phyloP scores from a whole-genome alignment of 2,797 vertebrate species.

The Galaxias olidus region DNA sequence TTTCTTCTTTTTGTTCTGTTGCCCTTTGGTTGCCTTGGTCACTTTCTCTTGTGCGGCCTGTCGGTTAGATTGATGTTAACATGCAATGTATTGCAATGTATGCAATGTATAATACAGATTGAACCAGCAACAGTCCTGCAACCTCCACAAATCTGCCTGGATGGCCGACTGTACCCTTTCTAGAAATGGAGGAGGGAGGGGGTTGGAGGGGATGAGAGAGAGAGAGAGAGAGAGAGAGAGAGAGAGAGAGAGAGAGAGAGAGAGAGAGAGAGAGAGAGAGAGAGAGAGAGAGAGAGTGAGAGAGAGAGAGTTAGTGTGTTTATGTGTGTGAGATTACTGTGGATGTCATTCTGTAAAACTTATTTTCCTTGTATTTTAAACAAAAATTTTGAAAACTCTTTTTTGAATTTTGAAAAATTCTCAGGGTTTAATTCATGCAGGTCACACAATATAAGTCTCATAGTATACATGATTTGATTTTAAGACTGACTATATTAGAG shows the following conservation, averaged over 20 bases:
- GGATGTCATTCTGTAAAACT: too few relatives aligned
- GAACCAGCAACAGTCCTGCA: conserved; percentile 22
- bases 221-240: not conserved
- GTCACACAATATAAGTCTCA: too few relatives aligned
- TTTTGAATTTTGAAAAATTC: too few relatives aligned
- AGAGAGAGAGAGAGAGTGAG: not conserved
- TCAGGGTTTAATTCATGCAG: too few relatives aligned
- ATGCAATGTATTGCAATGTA: conserved; percentile 25
- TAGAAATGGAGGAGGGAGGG: too few relatives aligned
- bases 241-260: not conserved
- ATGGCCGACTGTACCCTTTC: not conserved
- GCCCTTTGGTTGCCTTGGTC: not conserved
- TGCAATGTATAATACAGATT: conserved; percentile 31
- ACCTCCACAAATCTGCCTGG: conserved; percentile 19
- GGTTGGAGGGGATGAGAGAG: not conserved
- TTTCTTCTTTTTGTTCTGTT: not conserved
- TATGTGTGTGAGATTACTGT: too few relatives aligned
- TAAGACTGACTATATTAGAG: not conserved
- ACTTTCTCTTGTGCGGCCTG: not conserved
- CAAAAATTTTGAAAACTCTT: too few relatives aligned
- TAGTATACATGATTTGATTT: not conserved
- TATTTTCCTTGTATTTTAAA: too few relatives aligned
- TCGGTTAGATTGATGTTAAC: not conserved
- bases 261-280: too few relatives aligned
- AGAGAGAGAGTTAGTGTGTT: not conserved